Evolutionary conservation across 2,113 vertebrate genomes (phyloP), one percentile per base, ranked within the genome.

Genomic region (Elaphurus davidianus): DNA sequence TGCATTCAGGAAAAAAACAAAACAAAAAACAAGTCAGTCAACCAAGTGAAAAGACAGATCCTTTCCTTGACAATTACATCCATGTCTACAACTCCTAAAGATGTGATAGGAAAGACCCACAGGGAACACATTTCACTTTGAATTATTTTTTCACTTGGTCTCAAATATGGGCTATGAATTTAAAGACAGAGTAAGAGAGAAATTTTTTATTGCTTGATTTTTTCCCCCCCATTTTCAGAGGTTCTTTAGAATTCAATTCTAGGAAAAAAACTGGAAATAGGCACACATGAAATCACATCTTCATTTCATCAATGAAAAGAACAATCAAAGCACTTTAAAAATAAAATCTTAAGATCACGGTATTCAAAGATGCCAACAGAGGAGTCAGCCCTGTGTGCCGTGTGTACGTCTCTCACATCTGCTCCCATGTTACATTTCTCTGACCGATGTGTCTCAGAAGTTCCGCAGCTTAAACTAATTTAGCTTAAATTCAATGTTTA

Each of bases 201-300:
- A 67, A 64, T 67, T 67, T 78, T 87, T 40, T 54, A 59, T 19
- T 36, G 47, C n/a, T 54, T 30, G 47, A 83, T 57, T 13, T 21
- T 50, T 52, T 27, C 57, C 3, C 1, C 14, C 2, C 17, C 7
- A 25, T 83, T 87, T 78, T 64, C n/a, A 84, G 28, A 84, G 71
- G 15, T 62, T 55, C 92, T 43, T 90, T 89, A 62, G 54, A 92
- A 92, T 93, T 97, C 45, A 87, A 88, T 92, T 85, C 52, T 83
- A 13, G 11, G 5, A 5, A 45, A 91, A 71, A 71, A 87, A 47
- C 21, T 86, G n/a, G 23, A 97, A 96, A 91, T 25, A 6, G 50
- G 60, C 28, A 91, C 13, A 91, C 62, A 15, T 86, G 30, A 94
- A 96, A 97, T 33, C 36, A 84, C 10, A 64, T 94, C 45, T 81